Percentiles rank a stretch among this genome's conserved stretches.
These are phyloP conservation scores for Papilio dardanus DNA, from an alignment of 1,140 invertebrate genomes.

Conservation along the genomic window DNA sequence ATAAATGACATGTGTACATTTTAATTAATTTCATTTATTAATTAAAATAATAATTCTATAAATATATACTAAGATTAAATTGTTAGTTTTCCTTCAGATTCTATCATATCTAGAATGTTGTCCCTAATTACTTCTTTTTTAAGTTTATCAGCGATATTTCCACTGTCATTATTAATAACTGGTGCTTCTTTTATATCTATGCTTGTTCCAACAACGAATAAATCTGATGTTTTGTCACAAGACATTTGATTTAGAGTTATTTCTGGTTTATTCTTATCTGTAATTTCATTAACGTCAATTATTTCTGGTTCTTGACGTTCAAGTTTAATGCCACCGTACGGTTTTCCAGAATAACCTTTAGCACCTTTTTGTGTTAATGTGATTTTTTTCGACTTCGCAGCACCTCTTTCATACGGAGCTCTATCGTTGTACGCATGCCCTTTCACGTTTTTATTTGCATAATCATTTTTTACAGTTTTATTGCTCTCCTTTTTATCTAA, in stretches of 20 bases:
- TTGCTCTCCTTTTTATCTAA: conserved; percentile 16
- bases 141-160: conserved; percentile 2
- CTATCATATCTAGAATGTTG: background rate
- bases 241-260: conserved; percentile 7
- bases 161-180: background rate
- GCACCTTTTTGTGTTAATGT: conserved; percentile 26
- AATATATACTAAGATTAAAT: conserved; percentile 19
- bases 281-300: conserved; percentile 30
- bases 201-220: background rate
- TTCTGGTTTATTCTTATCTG: conserved; percentile 22
- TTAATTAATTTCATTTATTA: background rate
- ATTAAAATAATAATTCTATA: conserved; percentile 20
- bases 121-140: conserved; percentile 10
- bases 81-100: conserved; percentile 25
- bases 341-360: conserved; percentile 36
- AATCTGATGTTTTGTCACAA: background rate
- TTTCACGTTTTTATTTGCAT: background rate
- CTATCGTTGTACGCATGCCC: background rate
- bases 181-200: conserved; percentile 28
- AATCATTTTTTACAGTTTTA: conserved; percentile 7
- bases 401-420: conserved; percentile 21
- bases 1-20: background rate
- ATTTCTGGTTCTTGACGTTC: conserved; percentile 51
- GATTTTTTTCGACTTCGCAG: conserved; percentile 12
- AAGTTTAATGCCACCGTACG: conserved; percentile 52